Evolutionary conservation across 2,113 vertebrate genomes (phyloP).

Genomic region (Dascyllus trimaculatus): DNA sequence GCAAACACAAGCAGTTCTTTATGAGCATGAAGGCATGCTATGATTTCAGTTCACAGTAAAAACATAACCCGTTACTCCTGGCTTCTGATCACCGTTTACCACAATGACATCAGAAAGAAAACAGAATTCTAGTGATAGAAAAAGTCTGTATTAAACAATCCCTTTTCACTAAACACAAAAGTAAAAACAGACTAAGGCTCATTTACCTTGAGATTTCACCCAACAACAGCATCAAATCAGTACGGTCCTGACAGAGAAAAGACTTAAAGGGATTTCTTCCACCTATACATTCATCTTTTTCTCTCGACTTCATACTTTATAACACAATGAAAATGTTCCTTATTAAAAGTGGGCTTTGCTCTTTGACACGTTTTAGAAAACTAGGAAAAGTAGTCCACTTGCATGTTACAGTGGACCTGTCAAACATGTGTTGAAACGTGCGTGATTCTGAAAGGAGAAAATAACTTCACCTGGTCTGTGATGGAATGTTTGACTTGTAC

Average conservation of each 20-base stretch:
- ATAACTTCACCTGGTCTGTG: not conserved
- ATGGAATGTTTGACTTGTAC: constrained; percentile 38
- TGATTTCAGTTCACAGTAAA: constrained; percentile 64
- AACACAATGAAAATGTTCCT: constrained; percentile 11
- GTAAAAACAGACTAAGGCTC: constrained; percentile 51
- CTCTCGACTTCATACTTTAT: constrained; percentile 5
- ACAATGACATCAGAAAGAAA: constrained; percentile 24
- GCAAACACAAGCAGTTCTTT: constrained; percentile 39
- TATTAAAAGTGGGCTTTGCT: not conserved
- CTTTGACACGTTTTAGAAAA: not conserved
- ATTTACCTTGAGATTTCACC: constrained; percentile 32
- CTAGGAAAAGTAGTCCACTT: not conserved
- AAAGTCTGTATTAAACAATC: constrained; percentile 44
- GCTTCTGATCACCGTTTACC: constrained; percentile 26
- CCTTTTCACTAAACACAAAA: constrained; percentile 41
- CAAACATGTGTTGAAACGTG: not conserved
- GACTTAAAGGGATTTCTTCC: constrained; percentile 21
- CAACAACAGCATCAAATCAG: constrained; percentile 14
- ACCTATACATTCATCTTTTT: constrained; percentile 10
- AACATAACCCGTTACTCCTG: constrained; percentile 23
- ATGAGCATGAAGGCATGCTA: constrained; percentile 34
- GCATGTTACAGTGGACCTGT: not conserved
- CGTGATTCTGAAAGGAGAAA: not conserved
- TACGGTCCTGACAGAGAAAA: not conserved
- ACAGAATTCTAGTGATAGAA: constrained; percentile 10